phyloP scores from a whole-genome alignment of 2,113 vertebrate species.

The Bubo bubo region DNA sequence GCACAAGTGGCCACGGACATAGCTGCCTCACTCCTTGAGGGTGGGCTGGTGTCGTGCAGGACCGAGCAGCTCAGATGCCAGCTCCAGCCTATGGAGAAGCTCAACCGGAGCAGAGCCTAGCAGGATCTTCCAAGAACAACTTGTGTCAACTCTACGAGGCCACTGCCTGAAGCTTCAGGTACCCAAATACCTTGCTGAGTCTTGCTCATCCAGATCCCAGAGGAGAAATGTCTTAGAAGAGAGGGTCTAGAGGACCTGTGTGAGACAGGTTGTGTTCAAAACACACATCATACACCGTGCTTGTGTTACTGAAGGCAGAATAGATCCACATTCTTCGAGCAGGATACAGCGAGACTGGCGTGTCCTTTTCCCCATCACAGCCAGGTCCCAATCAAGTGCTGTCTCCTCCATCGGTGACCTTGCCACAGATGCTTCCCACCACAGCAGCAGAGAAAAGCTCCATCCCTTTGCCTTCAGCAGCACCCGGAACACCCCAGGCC shows the following conservation, averaged over 20 bases:
- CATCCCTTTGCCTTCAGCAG: neutral
- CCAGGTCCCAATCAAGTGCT: rapidly evolving
- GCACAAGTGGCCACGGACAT: neutral
- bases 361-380: neutral
- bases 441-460: neutral
- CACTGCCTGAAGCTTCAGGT: neutral
- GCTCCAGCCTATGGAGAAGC: neutral
- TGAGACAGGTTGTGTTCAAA: rapidly evolving
- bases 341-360: neutral
- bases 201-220: neutral
- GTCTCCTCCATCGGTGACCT: too few species aligned
- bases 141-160: neutral
- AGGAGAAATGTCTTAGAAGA: neutral
- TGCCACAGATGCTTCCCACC: neutral
- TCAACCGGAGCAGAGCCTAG: neutral
- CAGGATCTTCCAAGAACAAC: neutral
- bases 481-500: neutral
- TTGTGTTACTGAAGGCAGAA: neutral
- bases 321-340: rapidly evolving
- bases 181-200: neutral
- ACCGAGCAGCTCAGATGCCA: neutral
- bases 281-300: rapidly evolving
- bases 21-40: neutral
- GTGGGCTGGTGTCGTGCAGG: neutral
- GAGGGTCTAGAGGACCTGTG: neutral